Conservation (phyloP, 2,888 invertebrate genomes). For the Tetrapedia diversipes region DNA sequence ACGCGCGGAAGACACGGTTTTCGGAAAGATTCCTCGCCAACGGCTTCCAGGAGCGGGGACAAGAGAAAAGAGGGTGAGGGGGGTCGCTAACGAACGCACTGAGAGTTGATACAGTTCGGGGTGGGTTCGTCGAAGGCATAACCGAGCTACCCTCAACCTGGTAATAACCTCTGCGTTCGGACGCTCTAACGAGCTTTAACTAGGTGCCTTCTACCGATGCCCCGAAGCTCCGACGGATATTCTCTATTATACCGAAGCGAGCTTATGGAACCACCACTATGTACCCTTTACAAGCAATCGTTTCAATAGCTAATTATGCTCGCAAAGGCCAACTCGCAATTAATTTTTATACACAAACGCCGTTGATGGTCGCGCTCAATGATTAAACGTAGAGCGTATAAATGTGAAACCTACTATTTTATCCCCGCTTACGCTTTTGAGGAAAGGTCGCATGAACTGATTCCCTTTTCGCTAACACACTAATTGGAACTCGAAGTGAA, state of each 20-base stretch:
- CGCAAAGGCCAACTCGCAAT: no score
- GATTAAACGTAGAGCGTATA: no score
- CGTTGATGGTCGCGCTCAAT: no score
- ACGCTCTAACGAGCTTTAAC: conserved; percentile 10
- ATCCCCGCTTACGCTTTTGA: no score
- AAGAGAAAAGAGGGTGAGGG: background rate
- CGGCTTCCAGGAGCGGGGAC: background rate
- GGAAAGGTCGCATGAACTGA: no score
- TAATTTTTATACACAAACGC: no score
- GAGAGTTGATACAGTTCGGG: background rate
- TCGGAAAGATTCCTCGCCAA: conserved; percentile 46
- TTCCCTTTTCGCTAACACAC: no score
- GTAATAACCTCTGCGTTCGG: conserved; percentile 4
- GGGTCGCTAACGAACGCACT: background rate
- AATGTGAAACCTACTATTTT: no score
- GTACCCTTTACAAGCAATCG: background rate
- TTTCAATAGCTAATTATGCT: background rate
- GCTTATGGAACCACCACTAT: background rate
- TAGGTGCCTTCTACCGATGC: background rate
- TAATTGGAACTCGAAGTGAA: background rate
- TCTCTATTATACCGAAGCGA: background rate
- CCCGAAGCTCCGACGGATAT: conserved; percentile 1
- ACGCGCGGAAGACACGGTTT: conserved; percentile 65
- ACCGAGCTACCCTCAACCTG: background rate
- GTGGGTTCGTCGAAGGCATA: background rate